A percentile compares a stretch with the other conserved stretches of the same genome.
These are phyloP conservation scores for Trinectes maculatus DNA, from an alignment of 2,113 vertebrate species.

Conservation along the genomic window DNA sequence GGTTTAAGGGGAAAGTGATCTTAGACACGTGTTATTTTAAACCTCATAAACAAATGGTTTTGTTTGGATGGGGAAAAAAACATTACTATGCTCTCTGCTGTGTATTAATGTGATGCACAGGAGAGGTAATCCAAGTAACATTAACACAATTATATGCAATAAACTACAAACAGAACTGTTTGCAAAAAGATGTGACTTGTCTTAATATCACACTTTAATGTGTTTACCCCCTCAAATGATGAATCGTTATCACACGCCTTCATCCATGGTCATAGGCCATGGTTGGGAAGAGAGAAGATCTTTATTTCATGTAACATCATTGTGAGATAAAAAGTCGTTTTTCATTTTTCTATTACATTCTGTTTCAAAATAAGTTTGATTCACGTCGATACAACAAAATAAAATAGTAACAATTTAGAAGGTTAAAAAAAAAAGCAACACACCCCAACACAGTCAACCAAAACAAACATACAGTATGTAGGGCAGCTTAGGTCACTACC, in stretches of 20 bases:
- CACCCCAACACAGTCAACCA: background rate
- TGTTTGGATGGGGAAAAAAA: conserved; percentile 21
- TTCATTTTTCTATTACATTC: too few species aligned
- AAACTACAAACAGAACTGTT: conserved; percentile 17
- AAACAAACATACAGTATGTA: conserved; percentile 15
- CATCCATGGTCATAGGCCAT: too few species aligned
- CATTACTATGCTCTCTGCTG: conserved; percentile 23
- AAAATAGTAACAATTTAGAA: too few species aligned
- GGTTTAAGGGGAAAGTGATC: conserved; percentile 17
- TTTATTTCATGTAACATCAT: too few species aligned
- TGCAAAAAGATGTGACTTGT: conserved; percentile 15
- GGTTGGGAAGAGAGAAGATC: too few species aligned
- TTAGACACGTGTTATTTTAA: conserved; percentile 30
- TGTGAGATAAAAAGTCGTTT: too few species aligned
- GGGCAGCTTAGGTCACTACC: conserved; percentile 18
- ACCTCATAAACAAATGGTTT: conserved; percentile 3
- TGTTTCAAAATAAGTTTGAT: background rate
- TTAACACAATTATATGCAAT: conserved; percentile 29
- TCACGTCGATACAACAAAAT: background rate
- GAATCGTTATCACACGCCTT: background rate
- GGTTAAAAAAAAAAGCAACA: background rate
- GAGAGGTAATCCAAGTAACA: conserved; percentile 28
- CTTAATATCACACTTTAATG: background rate
- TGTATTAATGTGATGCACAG: conserved; percentile 45
- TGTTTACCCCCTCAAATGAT: conserved; percentile 13